Evolutionary conservation across 2,113 vertebrate species (phyloP), one percentile per base, ranked within the genome.

Genomic region (Canis aureus): DNA sequence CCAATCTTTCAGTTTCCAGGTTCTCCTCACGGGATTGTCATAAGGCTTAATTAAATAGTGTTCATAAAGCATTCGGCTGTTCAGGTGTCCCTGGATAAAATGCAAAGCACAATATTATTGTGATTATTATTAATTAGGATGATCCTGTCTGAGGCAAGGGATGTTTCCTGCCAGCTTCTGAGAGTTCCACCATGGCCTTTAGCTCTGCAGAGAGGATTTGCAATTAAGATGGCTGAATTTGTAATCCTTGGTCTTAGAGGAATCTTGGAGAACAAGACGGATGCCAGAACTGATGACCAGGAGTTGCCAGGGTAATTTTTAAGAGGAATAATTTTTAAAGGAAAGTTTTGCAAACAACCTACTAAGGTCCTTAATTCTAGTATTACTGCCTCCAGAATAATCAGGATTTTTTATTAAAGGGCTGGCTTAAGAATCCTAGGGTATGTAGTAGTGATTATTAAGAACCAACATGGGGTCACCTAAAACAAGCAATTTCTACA

Each of bases 11-110:
- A 71, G 71, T 81, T 96, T 91, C 76, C 53, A 38, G 35, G n/a
- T 81, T 86, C 78, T 73, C 53, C 89, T 97, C 78, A 25, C 0
- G 27, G 29, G 86, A 89, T 55, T 89, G 27, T 96, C 82, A 38
- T 89, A 86, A 96, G 51, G 76, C 93, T 98, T 97, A 95, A 97
- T 97, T 97, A 96, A 97, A 93, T 89, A 95, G 91, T 69, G 78
- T 95, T 96, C 86, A 96, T 91, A 90, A 96, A 91, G 82, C 86
- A 96, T 93, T 89, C 19, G 60, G 32, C 89, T 97, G 86, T 59
- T 96, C 94, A 76, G 53, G 66, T 89, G 95, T 93, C 94, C 94
- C 95, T 89, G 90, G 94, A 92, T 96, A 93, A 97, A 96, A 95
- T 94, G 93, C 88, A 95, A 80, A 94, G 91, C 95, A 95, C 76